Conservation (phyloP, 2,888 invertebrate genomes). For the Nebria brevicollis region DNA sequence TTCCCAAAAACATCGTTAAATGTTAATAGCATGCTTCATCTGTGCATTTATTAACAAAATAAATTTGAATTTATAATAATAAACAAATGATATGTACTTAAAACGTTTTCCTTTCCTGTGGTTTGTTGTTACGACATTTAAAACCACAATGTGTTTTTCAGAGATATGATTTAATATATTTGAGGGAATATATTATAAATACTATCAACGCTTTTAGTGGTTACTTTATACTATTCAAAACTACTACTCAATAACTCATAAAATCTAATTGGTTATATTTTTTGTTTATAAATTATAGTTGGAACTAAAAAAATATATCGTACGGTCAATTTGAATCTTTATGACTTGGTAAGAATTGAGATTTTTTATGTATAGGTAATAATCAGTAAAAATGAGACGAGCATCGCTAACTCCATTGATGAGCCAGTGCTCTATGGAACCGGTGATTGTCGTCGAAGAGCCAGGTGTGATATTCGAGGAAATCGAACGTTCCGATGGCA, state of each 20-base stretch:
- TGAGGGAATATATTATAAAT: neutral
- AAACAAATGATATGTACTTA: neutral
- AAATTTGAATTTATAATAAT: neutral
- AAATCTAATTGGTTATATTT: too few species aligned
- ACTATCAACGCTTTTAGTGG: neutral
- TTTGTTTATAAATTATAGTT: too few species aligned
- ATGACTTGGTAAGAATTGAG: neutral
- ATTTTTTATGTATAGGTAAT: neutral
- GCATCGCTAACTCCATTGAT: constrained; percentile 73
- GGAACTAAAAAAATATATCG: too few species aligned
- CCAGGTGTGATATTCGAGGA: constrained; percentile 57
- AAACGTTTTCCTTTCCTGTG: neutral
- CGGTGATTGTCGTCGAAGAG: constrained; percentile 86
- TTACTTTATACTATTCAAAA: too few species aligned
- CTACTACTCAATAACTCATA: too few species aligned
- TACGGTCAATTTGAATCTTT: too few species aligned
- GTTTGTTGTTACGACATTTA: neutral
- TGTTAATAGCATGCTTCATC: too few species aligned
- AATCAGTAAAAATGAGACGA: constrained; percentile 66
- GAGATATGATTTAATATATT: neutral
- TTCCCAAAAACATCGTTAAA: too few species aligned
- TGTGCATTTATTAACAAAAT: neutral
- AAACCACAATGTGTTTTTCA: neutral
- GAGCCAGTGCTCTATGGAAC: constrained; percentile 68
- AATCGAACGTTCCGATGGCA: constrained; percentile 29